These are phyloP conservation scores for Pseudococcus viburni DNA, from an alignment of 2,888 invertebrate genomes.

Conservation along the genomic window DNA sequence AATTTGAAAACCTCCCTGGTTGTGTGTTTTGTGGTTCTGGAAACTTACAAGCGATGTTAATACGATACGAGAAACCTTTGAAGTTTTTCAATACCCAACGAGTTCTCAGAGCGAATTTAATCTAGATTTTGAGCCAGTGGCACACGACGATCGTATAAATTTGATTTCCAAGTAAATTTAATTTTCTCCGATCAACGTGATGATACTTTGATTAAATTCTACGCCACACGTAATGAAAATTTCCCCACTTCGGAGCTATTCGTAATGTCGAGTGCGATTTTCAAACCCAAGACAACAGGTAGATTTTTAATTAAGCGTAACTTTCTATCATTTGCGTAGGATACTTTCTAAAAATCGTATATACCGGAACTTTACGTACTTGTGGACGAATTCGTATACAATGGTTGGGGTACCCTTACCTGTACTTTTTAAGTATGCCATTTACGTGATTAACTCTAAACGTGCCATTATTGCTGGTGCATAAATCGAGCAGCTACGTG, in stretches of 20 bases:
- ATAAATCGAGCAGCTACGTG: slow-evolving; percentile 34
- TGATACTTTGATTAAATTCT: neutral
- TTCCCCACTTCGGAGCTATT: neutral
- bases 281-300: neutral
- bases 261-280: neutral
- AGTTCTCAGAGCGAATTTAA: neutral
- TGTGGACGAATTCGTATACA: neutral
- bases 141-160: neutral
- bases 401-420: neutral
- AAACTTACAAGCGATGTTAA: neutral
- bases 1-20: slow-evolving; percentile 10
- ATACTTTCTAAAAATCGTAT: slow-evolving; percentile 21
- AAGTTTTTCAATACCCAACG: slow-evolving; percentile 13
- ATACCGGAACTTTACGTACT: slow-evolving; percentile 6
- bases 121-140: neutral
- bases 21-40: slow-evolving; percentile 16
- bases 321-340: neutral
- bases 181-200: neutral
- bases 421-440: slow-evolving; percentile 27
- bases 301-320: slow-evolving; percentile 34
- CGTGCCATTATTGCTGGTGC: slow-evolving; percentile 3
- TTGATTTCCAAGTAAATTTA: neutral
- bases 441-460: slow-evolving; percentile 31
- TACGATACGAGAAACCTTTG: slow-evolving; percentile 4
- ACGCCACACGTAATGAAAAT: neutral